Base-by-base conservation (phyloP, 2,797 vertebrate genomes). In the Salarias fasciatus region DNA sequence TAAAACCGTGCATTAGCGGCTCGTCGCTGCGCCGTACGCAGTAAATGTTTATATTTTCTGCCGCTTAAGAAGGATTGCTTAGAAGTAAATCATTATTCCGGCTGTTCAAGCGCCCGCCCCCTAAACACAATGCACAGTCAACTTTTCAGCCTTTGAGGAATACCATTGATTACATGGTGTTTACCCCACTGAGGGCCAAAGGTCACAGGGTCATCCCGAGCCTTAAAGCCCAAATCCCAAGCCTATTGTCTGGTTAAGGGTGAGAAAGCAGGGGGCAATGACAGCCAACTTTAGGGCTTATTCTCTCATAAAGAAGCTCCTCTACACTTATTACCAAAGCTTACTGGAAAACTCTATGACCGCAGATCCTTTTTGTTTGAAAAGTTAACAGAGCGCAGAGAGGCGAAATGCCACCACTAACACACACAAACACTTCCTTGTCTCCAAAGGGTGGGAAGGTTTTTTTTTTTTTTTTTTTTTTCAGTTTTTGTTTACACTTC, bases 101-200 rank as follows among this genome's bases (percentile, higher is more conserved):
- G 71, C 79, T 83, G 72, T 35, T 82, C 77, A 50, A 65, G 53
- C 68, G 63, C 55, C 62, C 68, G 69, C 84, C 77, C 77, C 70
- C 72, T 61, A 51, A 66, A 86, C 74, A 84, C 89, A 89, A 88
- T 82, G 80, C 84, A 69, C 84, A 63, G 81, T 89, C 92, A 78
- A 83, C 83, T 91, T 89, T 91, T 88, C 76, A 44, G 91, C 89
- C 94, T 94, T 95, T 94, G 92, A 95, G 95, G 94, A 95, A 96
- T 94, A 94, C 96, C 95, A 95, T 96, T 97, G 95, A 95, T 95
- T 96, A 95, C 94, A 91, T 94, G 94, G 94, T 93, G 94, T 97
- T 96, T 95, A 92, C 92, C 93, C 95, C 92, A 95, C 95, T 95
- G 94, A 96, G 93, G 93, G 91, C 94, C 94, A 95, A 94, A 88